phyloP scores from a whole-genome alignment of 92 coral and sea anemone genomes.

The Siderastrea siderea region DNA sequence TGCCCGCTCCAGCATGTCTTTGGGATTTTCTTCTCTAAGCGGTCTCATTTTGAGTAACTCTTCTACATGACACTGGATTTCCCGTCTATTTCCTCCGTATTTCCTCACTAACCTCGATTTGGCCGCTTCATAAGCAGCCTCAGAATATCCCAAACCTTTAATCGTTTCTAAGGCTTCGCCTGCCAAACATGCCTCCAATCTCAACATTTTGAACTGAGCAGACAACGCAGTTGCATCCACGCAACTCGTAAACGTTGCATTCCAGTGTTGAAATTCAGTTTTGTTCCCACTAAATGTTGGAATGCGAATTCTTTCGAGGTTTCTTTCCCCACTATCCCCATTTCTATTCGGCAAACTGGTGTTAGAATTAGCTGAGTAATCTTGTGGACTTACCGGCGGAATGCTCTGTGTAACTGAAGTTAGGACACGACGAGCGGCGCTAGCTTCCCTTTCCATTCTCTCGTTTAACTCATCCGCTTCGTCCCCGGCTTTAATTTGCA shows the following conservation, averaged over 20 bases:
- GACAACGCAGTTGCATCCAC: constrained; percentile 66
- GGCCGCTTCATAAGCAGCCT: constrained; percentile 70
- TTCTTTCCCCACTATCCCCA: constrained; percentile 6
- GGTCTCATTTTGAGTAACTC: constrained; percentile 57
- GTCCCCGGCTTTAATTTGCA: constrained; percentile 42
- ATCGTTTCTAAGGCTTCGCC: constrained; percentile 76
- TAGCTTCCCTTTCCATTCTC: constrained; percentile 23
- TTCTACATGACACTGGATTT: constrained; percentile 66
- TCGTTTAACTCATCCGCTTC: constrained; percentile 29
- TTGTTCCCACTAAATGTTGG: constrained; percentile 66
- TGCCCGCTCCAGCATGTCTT: constrained; percentile 56
- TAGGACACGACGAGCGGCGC: constrained; percentile 24
- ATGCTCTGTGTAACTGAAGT: constrained; percentile 13
- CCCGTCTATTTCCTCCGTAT: constrained; percentile 70
- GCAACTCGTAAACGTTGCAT: constrained; percentile 72
- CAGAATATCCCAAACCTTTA: constrained; percentile 74
- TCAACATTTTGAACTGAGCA: constrained; percentile 79
- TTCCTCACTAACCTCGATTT: constrained; percentile 60
- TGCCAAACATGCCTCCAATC: constrained; percentile 64
- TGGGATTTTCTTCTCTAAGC: constrained; percentile 52
- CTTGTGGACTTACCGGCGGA: constrained; percentile 27
- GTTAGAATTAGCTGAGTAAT: constrained; percentile 13
- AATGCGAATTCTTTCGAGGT: constrained; percentile 52
- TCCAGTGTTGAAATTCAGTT: constrained; percentile 64
- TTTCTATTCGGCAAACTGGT: constrained; percentile 8